Evolutionary conservation across 1,140 invertebrate species (phyloP).

Genomic region (Scylla paramamosain): DNA sequence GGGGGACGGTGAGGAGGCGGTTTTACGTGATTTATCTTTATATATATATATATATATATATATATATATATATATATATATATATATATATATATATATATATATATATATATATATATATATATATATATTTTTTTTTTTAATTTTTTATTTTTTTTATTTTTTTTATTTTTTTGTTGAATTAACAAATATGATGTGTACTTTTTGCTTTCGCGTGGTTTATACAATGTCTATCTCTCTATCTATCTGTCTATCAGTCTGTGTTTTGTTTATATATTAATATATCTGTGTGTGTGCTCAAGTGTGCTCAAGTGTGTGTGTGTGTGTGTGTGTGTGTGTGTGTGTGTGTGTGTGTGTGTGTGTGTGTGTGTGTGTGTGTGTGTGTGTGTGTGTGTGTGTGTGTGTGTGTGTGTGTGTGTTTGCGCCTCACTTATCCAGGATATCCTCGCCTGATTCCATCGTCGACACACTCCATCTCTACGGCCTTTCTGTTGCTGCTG

Average conservation of each 20-base stretch:
- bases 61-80: conserved; percentile 8
- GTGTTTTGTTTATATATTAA: neutral
- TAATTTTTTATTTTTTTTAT: neutral
- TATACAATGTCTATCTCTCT: neutral
- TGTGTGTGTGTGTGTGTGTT: neutral
- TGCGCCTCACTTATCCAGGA: neutral
- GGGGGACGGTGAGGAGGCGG: no score
- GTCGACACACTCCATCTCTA: no score
- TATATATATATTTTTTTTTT: neutral
- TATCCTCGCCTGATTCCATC: no score
- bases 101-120: neutral
- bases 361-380: neutral
- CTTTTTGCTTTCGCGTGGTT: neutral
- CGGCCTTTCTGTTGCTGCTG: neutral
- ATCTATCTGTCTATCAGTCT: neutral
- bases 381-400: neutral
- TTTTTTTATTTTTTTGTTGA: neutral
- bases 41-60: conserved; percentile 26
- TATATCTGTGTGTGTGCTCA: neutral
- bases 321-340: neutral
- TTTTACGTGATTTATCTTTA: no score
- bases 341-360: neutral
- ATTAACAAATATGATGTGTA: neutral
- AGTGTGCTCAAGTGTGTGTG: neutral
- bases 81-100: neutral